phyloP scores from a whole-genome alignment of 2,113 vertebrate genomes.

The Amia ocellicauda region DNA sequence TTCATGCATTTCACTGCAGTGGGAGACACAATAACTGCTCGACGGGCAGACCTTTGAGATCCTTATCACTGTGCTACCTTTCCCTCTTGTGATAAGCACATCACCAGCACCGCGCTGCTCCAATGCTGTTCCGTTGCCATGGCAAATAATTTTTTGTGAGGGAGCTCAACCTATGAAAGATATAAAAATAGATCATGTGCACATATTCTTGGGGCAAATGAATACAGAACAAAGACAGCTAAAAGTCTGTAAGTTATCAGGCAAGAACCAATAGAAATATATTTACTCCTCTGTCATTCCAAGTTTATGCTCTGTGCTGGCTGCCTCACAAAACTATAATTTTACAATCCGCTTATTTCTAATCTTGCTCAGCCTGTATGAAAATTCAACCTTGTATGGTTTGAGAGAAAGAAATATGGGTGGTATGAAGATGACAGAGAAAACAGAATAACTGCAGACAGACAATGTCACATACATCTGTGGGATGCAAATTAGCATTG shows the following conservation, averaged over 20 bases:
- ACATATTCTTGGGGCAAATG: not conserved
- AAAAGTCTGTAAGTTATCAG: not conserved
- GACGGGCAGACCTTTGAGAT: not conserved
- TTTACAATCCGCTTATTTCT: no score
- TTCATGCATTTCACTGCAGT: not conserved
- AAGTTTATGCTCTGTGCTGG: no score
- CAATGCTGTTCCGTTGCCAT: conserved; percentile 13
- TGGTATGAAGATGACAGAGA: no score
- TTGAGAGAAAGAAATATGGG: no score
- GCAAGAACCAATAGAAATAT: no score
- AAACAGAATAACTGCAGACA: no score
- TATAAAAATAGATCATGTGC: not conserved
- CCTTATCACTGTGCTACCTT: not conserved
- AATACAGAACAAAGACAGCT: not conserved
- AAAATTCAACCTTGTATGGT: no score
- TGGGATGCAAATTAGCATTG: no score
- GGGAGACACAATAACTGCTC: not conserved
- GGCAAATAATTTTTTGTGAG: conserved; percentile 6
- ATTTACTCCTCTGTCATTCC: no score
- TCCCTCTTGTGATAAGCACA: not conserved
- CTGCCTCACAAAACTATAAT: no score
- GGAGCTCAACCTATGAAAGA: conserved; percentile 1
- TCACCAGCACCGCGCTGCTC: not conserved
- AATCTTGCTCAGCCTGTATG: no score
- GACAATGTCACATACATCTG: no score